Evolutionary conservation across 2,888 invertebrate species (phyloP).

Genomic region (Pandemis heparana): DNA sequence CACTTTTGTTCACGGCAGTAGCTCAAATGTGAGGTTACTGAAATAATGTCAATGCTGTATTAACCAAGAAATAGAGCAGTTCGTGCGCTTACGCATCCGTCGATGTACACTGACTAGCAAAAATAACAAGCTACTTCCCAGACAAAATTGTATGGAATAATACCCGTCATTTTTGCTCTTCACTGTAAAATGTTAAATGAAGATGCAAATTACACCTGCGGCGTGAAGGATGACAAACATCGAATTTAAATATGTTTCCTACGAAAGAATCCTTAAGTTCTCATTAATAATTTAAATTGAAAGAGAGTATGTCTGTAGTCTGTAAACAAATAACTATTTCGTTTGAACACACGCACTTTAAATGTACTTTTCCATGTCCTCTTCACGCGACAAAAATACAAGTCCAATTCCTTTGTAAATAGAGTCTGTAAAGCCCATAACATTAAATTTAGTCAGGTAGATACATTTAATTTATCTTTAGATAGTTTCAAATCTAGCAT

Average conservation of each 20-base stretch:
- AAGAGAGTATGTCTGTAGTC: not conserved
- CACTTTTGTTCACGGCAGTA: conserved; percentile 26
- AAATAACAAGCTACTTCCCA: too few species aligned
- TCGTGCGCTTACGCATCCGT: not conserved
- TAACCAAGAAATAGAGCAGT: conserved; percentile 24
- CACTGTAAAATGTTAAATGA: not conserved
- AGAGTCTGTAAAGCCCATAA: too few species aligned
- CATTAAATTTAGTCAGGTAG: too few species aligned
- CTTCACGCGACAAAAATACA: too few species aligned
- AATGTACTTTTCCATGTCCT: too few species aligned
- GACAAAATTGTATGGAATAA: too few species aligned
- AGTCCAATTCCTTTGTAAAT: too few species aligned
- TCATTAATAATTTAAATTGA: not conserved
- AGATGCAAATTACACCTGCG: not conserved
- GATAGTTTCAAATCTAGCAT: too few species aligned
- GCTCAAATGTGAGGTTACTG: conserved; percentile 12
- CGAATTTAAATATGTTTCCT: not conserved
- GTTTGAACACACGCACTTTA: too few species aligned
- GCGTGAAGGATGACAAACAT: not conserved
- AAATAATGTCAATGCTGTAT: conserved; percentile 63
- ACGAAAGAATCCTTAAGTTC: not conserved
- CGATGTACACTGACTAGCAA: not conserved
- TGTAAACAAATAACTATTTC: not conserved
- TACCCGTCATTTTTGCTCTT: too few species aligned
- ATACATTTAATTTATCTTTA: too few species aligned